Evolutionary conservation across 1,140 invertebrate genomes (phyloP).

Genomic region (Drosophila rufa): DNA sequence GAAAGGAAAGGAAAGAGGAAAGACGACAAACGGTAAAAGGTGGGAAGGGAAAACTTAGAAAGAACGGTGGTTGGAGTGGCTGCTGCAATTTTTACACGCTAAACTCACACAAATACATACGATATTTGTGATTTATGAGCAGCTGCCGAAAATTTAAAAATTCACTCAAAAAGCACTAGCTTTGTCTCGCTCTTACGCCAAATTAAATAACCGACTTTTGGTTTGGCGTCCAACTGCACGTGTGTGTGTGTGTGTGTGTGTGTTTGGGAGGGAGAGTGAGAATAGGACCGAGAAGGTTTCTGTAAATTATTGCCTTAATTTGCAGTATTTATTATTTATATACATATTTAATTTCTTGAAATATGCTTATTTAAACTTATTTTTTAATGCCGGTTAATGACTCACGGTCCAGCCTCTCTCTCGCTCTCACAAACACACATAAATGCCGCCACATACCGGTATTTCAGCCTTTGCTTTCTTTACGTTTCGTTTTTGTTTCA

Average conservation of each 20-base stretch:
- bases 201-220: slow-evolving; percentile 30
- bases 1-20: slow-evolving; percentile 1
- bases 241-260: slow-evolving; percentile 16
- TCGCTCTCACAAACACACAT: slow-evolving; percentile 19
- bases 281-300: not conserved
- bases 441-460: slow-evolving; percentile 62
- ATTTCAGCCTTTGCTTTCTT: slow-evolving; percentile 64
- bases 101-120: slow-evolving; percentile 29
- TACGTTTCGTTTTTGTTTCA: slow-evolving; percentile 18
- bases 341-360: slow-evolving; percentile 12
- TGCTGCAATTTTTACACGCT: slow-evolving; percentile 78
- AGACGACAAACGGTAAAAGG: slow-evolving; percentile 1
- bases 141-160: slow-evolving; percentile 39
- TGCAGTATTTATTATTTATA: slow-evolving; percentile 9
- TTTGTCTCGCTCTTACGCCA: slow-evolving; percentile 21
- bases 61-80: slow-evolving; percentile 72
- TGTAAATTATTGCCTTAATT: not conserved
- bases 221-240: slow-evolving; percentile 5
- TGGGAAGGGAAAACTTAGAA: slow-evolving; percentile 65
- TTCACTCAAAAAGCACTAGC: slow-evolving; percentile 16
- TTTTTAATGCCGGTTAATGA: slow-evolving; percentile 76
- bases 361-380: slow-evolving; percentile 17
- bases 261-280: not conserved
- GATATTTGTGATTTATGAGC: slow-evolving; percentile 35
- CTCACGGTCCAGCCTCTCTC: slow-evolving; percentile 57